phyloP scores from a whole-genome alignment of 64 coral and sea anemone species.

The Montipora foliosa region DNA sequence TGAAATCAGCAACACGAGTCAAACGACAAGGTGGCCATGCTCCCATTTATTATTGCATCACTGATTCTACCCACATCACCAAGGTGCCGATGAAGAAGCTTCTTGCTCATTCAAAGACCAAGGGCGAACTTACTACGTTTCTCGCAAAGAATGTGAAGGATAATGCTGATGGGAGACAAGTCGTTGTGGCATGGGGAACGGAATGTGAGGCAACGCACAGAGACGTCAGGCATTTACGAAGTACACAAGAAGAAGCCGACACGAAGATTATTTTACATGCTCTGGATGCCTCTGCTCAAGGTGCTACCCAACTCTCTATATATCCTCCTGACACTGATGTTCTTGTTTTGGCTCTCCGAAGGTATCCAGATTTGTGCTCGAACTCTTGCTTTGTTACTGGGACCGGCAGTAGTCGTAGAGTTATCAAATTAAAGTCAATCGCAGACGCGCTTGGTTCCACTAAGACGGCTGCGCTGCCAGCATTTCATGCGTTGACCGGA shows the following conservation, averaged over 20 bases:
- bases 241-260: conserved; percentile 56
- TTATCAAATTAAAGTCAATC: conserved; percentile 75
- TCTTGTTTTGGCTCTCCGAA: too few species aligned
- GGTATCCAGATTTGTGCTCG: too few species aligned
- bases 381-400: conserved; percentile 54
- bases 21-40: conserved; percentile 49
- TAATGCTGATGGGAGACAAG: conserved; percentile 56
- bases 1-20: conserved; percentile 62
- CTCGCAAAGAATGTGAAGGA: conserved; percentile 74
- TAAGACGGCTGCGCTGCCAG: conserved; percentile 50
- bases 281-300: conserved; percentile 59
- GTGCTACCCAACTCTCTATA: conserved; percentile 52
- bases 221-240: conserved; percentile 67
- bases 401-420: conserved; percentile 54
- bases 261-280: conserved; percentile 68
- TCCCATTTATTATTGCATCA: too few species aligned
- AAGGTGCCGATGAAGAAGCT: conserved; percentile 40
- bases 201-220: conserved; percentile 70
- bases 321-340: conserved; percentile 39
- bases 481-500: conserved; percentile 49
- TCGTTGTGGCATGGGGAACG: conserved; percentile 65
- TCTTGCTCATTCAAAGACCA: conserved; percentile 62
- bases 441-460: conserved; percentile 65
- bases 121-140: conserved; percentile 71
- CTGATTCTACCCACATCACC: conserved; percentile 23